A percentile compares a stretch with the other conserved stretches of the same genome.
Conservation (phyloP, 2,797 vertebrate genomes). For the Anolis apletophallus region DNA sequence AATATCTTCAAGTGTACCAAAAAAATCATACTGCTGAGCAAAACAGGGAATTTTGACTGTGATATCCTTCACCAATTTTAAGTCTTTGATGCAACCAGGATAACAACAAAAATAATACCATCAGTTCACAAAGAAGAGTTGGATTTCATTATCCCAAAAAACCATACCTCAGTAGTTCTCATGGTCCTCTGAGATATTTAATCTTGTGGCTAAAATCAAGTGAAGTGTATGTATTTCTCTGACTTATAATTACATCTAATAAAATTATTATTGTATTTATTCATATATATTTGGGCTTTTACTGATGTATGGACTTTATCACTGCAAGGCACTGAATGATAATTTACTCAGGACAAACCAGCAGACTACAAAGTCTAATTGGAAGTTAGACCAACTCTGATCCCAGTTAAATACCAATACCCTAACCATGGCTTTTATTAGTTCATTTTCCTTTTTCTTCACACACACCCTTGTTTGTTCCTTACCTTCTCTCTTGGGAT, state of each 20-base stretch:
- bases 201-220: too few relatives aligned
- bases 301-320: background rate
- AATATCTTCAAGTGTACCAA: background rate
- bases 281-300: background rate
- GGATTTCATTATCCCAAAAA: background rate
- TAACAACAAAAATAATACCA: background rate
- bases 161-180: background rate
- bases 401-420: background rate
- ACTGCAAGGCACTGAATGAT: too few relatives aligned
- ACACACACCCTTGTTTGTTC: background rate
- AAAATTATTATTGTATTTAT: background rate
- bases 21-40: background rate
- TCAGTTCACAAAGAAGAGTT: background rate
- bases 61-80: background rate
- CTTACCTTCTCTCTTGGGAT: too few relatives aligned
- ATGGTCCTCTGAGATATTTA: too few relatives aligned
- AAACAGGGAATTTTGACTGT: background rate
- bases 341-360: background rate
- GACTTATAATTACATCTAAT: background rate
- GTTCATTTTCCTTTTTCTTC: background rate
- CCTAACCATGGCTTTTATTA: background rate
- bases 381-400: too few relatives aligned
- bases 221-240: too few relatives aligned
- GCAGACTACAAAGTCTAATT: too few relatives aligned
- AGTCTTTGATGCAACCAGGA: background rate